Evolutionary conservation across 2,113 vertebrate species (phyloP), one percentile per base, ranked within the genome.

Genomic region (Chionis minor): DNA sequence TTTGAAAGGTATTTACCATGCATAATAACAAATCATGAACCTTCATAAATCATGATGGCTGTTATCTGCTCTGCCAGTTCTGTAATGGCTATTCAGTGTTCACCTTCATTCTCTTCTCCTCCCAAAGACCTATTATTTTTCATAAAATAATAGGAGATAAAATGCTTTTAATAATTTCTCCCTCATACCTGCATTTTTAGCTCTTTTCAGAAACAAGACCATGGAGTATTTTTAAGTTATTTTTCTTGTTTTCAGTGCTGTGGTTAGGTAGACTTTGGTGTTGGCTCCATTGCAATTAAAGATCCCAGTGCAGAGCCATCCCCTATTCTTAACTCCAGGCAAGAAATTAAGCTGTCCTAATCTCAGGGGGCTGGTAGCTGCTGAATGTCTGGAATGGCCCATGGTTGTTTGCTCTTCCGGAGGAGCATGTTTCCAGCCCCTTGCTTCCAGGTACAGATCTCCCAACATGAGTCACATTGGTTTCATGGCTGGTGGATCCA

Each of bases 21-120:
- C 91, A 96, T 95, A 97, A 92, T 96, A 98, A 97, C 96, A 96
- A 88, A 81, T 93, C 88, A 95, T 93, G 91, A 97, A 95, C 90
- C 90, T 93, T 97, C 89, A 91, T 95, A 85, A 95, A 74, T 94
- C 94, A 78, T 94, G 92, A 66, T 97, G 85, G 88, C 96, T 97
- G 74, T 96, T 89, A 85, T 26, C 90, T 94, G 79, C 97, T 97
- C 82, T 97, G 90, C 82, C 95, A 67, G 42, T 96, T 97, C 79
- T 94, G 94, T 96, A 87, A 94, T 97, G 94, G 88, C 97, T 98
- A 86, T 92, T 95, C 88, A 96, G 90, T 97, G 80, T 96, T 97
- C 89, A 97, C 96, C 96, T 98, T 97, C 97, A 96, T 97, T 98
- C 96, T 98, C 86, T 92, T 97, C 80, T 97, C 96, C 95, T 97